These are phyloP conservation scores for Bibio marci DNA, from an alignment of 2,888 invertebrate species.

Conservation along the genomic window DNA sequence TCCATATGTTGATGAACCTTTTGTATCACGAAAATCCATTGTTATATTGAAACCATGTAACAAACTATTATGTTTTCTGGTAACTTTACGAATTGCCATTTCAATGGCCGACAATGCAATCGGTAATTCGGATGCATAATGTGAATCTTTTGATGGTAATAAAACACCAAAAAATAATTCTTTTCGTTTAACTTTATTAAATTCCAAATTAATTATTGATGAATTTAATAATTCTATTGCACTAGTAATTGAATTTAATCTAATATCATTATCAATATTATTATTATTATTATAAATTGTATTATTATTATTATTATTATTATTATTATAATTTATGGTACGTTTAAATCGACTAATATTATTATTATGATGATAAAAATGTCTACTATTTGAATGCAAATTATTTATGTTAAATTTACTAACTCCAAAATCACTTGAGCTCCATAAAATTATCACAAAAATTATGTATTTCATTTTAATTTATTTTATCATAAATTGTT, in stretches of 20 bases:
- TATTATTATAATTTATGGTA: slow-evolving; percentile 1
- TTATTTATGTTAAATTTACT: too few species aligned
- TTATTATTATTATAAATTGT: background rate
- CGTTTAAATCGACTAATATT: too few species aligned
- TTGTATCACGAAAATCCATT: slow-evolving; percentile 52
- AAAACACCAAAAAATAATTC: slow-evolving; percentile 23
- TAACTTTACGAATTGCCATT: slow-evolving; percentile 44
- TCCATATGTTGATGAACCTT: slow-evolving; percentile 59
- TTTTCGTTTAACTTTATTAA: too few species aligned
- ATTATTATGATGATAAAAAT: background rate
- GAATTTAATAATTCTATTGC: too few species aligned
- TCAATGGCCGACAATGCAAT: slow-evolving; percentile 54
- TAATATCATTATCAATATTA: slow-evolving; percentile 1
- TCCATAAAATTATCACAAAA: too few species aligned
- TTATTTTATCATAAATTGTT: too few species aligned
- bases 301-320: slow-evolving; percentile 1
- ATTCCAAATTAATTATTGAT: too few species aligned
- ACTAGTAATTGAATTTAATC: too few species aligned
- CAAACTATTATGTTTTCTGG: slow-evolving; percentile 36
- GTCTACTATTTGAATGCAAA: background rate
- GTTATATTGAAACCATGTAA: slow-evolving; percentile 51
- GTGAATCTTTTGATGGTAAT: slow-evolving; percentile 19
- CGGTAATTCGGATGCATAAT: slow-evolving; percentile 21
- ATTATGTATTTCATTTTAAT: too few species aligned
- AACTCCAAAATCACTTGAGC: too few species aligned